phyloP scores from a whole-genome alignment of 2,888 invertebrate species.

The Spialia ferax region DNA sequence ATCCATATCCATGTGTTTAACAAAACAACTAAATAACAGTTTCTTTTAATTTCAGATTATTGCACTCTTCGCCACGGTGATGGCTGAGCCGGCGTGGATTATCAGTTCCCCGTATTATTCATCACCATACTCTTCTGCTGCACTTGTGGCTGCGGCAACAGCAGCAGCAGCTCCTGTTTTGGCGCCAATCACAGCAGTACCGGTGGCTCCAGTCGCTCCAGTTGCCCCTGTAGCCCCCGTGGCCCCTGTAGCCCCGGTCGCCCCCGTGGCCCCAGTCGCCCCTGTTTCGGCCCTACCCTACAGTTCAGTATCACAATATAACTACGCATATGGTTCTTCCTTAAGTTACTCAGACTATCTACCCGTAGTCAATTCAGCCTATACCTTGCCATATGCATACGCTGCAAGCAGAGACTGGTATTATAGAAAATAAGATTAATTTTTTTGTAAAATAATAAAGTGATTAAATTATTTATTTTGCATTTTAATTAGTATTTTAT shows the following conservation, averaged over 20 bases:
- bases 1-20: not conserved
- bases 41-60: not conserved
- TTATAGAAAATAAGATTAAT: constrained; percentile 50
- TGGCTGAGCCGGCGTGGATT: constrained; percentile 59
- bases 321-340: constrained; percentile 54
- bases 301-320: constrained; percentile 48
- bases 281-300: constrained; percentile 45
- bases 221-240: constrained; percentile 45
- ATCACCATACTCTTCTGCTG: constrained; percentile 50
- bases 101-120: constrained; percentile 50
- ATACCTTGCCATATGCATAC: constrained; percentile 50
- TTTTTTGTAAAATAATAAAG: not conserved
- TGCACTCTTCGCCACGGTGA: constrained; percentile 47
- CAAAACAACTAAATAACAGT: not conserved
- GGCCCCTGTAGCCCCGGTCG: constrained; percentile 47
- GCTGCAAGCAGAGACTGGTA: constrained; percentile 49
- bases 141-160: constrained; percentile 40
- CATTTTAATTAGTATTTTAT: not conserved
- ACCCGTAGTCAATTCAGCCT: constrained; percentile 51
- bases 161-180: constrained; percentile 7
- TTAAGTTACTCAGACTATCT: constrained; percentile 58
- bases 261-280: constrained; percentile 45
- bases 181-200: constrained; percentile 23
- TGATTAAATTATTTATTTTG: not conserved
- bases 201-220: constrained; percentile 47